Evolutionary conservation across 1,140 invertebrate species (phyloP).

Genomic region (Prorops nasuta): DNA sequence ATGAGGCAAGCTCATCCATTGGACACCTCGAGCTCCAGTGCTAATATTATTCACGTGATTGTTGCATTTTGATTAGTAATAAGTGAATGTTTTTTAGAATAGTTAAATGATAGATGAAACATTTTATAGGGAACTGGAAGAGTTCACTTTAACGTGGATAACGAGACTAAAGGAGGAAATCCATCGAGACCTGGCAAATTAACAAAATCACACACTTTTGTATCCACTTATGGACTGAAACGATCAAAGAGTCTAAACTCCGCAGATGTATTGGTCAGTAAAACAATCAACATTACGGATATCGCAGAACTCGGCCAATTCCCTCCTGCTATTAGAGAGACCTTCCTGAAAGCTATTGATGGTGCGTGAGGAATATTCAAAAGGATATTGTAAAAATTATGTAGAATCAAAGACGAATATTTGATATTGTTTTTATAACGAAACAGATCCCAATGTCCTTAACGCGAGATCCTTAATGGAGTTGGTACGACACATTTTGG

Average conservation of each 20-base stretch:
- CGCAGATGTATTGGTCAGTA: slow-evolving; percentile 59
- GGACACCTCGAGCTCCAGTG: slow-evolving; percentile 64
- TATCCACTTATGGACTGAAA: slow-evolving; percentile 63
- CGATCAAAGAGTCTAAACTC: slow-evolving; percentile 79
- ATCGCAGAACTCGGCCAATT: slow-evolving; percentile 74
- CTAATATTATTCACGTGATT: slow-evolving; percentile 66
- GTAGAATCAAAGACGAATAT: neutral
- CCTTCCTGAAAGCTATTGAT: slow-evolving; percentile 70
- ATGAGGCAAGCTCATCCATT: slow-evolving; percentile 48
- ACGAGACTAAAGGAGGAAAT: slow-evolving; percentile 34
- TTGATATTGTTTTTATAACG: too few species aligned
- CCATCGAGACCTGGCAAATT: slow-evolving; percentile 44
- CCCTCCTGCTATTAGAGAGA: slow-evolving; percentile 67
- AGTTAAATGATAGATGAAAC: neutral
- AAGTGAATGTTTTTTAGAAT: neutral
- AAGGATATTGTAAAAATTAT: slow-evolving; percentile 12
- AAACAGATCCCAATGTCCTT: slow-evolving; percentile 79
- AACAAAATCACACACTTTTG: slow-evolving; percentile 51
- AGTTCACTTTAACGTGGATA: slow-evolving; percentile 56
- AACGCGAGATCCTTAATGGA: slow-evolving; percentile 80
- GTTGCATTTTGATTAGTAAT: neutral
- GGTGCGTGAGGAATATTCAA: slow-evolving; percentile 42
- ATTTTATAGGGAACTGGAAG: slow-evolving; percentile 48
- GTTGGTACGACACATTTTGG: slow-evolving; percentile 76
- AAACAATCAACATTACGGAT: slow-evolving; percentile 63